These are phyloP conservation scores for Ceyx erithaca DNA, from an alignment of 2,797 vertebrate species.

Conservation along the genomic window DNA sequence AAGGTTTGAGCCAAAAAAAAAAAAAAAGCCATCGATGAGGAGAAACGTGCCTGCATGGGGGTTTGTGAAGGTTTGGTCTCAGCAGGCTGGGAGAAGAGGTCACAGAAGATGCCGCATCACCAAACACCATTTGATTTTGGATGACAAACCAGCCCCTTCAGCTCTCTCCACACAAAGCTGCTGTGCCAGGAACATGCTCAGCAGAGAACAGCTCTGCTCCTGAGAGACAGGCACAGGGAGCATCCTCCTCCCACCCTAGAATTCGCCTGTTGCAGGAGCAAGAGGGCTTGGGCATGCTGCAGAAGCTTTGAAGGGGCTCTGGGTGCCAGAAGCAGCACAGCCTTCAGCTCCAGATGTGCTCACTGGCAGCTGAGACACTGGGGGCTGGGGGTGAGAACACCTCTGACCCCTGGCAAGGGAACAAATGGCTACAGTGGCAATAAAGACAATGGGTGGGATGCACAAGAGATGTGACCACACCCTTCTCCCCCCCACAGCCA, in stretches of 20 bases:
- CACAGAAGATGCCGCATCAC: neutral
- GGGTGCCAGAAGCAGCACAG: neutral
- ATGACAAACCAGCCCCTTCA: neutral
- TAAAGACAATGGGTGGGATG: neutral
- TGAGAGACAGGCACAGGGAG: fast-evolving
- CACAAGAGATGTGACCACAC: neutral
- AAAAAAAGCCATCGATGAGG: neutral
- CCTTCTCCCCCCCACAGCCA: fast-evolving
- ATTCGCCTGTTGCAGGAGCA: fast-evolving
- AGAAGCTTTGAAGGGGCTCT: neutral
- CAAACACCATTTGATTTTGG: neutral
- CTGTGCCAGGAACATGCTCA: neutral
- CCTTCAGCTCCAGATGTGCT: neutral
- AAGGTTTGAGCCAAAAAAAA: neutral
- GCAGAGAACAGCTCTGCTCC: neutral
- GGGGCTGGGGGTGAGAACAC: neutral
- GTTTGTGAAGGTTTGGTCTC: neutral
- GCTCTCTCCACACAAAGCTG: neutral
- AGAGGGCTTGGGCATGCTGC: neutral
- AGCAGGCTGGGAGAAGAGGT: neutral
- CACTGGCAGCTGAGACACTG: fast-evolving
- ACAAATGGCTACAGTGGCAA: neutral
- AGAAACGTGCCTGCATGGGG: neutral
- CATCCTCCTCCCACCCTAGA: neutral
- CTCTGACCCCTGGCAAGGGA: neutral